phyloP scores from a whole-genome alignment of 2,113 vertebrate species.

The Toxostoma redivivum region DNA sequence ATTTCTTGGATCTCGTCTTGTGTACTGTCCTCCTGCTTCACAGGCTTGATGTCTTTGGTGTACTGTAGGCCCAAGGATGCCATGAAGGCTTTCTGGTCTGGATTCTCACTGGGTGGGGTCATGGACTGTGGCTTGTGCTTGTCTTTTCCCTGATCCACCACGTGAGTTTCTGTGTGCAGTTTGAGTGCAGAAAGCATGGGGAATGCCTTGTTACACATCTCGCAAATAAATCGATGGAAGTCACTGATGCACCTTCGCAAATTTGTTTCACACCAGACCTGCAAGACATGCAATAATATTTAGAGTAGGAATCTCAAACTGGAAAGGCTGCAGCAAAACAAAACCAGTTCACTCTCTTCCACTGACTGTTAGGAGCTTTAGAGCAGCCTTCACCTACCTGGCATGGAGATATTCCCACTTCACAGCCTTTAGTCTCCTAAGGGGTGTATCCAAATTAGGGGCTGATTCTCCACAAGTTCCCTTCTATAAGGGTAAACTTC shows the following conservation, averaged over 20 bases:
- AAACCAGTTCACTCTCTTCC: neutral
- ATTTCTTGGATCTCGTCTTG: constrained; percentile 86
- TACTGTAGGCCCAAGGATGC: constrained; percentile 86
- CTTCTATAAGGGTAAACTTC: neutral
- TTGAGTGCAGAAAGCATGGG: constrained; percentile 86
- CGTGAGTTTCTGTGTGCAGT: constrained; percentile 79
- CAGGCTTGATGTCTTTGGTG: constrained; percentile 78
- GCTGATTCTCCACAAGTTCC: neutral
- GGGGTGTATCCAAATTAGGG: neutral
- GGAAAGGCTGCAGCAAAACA: neutral
- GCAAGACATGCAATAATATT: neutral
- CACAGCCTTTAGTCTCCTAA: neutral
- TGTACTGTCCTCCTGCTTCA: constrained; percentile 74
- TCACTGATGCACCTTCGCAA: constrained; percentile 91
- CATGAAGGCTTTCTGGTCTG: constrained; percentile 84
- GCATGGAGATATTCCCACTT: neutral
- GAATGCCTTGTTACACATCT: constrained; percentile 93
- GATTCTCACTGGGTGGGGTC: neutral
- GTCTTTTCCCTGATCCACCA: constrained; percentile 57
- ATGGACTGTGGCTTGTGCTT: constrained; percentile 54
- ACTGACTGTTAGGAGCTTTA: neutral
- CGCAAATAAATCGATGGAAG: constrained; percentile 91
- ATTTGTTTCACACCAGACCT: constrained; percentile 98
- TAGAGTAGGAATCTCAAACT: neutral
- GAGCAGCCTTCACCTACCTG: neutral